Conservation (phyloP, 2,888 invertebrate species). For the Seira ritae region DNA sequence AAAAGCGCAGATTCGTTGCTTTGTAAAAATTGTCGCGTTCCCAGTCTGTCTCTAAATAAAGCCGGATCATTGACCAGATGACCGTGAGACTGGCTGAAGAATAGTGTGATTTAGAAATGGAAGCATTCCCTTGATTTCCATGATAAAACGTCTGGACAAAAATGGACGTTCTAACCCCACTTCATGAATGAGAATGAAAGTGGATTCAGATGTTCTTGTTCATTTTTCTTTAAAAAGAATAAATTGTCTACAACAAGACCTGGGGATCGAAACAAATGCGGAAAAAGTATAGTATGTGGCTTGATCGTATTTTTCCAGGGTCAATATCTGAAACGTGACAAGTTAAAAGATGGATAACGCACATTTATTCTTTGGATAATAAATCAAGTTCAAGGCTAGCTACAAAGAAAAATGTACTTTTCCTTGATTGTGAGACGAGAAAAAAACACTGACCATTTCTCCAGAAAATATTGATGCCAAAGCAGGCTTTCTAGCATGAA, state of each 20-base stretch:
- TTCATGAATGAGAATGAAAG: constrained; percentile 54
- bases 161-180: constrained; percentile 22
- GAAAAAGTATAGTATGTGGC: neutral
- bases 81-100: neutral
- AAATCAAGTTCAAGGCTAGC: constrained; percentile 41
- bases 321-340: constrained; percentile 25
- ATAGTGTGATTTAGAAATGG: constrained; percentile 13
- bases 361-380: neutral
- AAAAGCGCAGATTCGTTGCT: too few species aligned
- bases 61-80: neutral
- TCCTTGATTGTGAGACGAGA: too few species aligned
- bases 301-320: constrained; percentile 29
- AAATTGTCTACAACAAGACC: too few species aligned
- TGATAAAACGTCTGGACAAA: constrained; percentile 26
- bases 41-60: neutral
- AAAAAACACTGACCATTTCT: constrained; percentile 8
- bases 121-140: constrained; percentile 26
- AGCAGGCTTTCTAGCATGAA: neutral
- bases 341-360: constrained; percentile 16
- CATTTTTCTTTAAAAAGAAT: neutral
- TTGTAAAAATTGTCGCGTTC: neutral
- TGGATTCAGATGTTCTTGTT: neutral
- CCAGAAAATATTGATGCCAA: constrained; percentile 4
- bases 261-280: too few species aligned
- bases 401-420: neutral